Percentiles rank a stretch among this genome's conserved stretches.
These are phyloP conservation scores for Bombus terrestris DNA, from an alignment of 1,140 invertebrate species.

Conservation along the genomic window DNA sequence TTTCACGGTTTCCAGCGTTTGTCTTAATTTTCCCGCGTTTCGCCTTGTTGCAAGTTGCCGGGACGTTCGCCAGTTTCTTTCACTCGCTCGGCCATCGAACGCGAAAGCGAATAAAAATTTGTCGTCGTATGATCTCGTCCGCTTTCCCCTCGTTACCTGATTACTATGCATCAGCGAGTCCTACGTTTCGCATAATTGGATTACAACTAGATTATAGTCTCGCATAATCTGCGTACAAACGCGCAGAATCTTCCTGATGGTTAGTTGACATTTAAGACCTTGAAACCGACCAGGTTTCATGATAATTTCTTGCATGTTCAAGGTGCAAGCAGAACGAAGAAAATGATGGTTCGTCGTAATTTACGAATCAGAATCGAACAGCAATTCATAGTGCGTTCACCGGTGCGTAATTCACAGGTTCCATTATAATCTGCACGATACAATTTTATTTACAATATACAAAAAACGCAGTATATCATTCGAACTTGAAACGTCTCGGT, in stretches of 20 bases:
- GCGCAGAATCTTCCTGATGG: neutral
- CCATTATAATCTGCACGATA: too few species aligned
- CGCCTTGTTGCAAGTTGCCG: neutral
- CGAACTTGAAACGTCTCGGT: too few species aligned
- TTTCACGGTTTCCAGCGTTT: neutral
- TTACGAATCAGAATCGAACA: too few species aligned
- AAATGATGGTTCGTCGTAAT: too few species aligned
- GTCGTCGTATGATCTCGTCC: neutral
- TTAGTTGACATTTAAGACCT: neutral
- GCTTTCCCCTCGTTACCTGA: neutral
- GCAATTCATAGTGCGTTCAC: too few species aligned
- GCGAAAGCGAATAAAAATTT: too few species aligned
- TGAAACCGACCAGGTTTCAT: neutral
- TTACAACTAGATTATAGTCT: too few species aligned
- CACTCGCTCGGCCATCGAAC: neutral
- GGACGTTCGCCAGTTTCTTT: neutral
- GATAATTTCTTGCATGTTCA: neutral
- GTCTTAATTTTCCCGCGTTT: neutral
- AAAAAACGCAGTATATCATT: too few species aligned
- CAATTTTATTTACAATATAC: too few species aligned
- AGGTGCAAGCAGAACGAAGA: neutral
- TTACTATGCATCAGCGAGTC: neutral
- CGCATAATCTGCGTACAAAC: too few species aligned
- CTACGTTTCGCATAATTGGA: neutral
- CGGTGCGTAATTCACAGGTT: too few species aligned